A percentile compares a stretch with the other conserved stretches of the same genome.
Conservation (phyloP, 2,113 vertebrate species). For the Tachuris rubrigastra region DNA sequence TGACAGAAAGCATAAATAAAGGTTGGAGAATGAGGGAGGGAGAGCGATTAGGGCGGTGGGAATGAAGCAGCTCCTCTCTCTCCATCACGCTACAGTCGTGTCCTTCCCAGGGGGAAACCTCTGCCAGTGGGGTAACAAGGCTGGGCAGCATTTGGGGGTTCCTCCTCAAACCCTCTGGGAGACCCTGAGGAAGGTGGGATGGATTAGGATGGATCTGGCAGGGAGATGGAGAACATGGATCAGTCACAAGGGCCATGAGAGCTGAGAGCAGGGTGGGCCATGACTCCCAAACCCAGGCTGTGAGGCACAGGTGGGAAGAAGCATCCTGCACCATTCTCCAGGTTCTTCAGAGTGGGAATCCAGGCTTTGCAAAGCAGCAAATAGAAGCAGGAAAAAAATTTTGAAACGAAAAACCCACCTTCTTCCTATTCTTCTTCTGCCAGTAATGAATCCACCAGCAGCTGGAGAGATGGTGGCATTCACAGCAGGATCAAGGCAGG, state of each 20-base stretch:
- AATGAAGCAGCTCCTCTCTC: background rate
- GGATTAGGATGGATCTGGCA: background rate
- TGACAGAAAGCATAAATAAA: background rate
- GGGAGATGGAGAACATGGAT: background rate
- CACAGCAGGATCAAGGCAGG: background rate
- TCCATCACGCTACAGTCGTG: fast-evolving
- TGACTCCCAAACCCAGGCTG: background rate
- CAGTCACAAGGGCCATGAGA: background rate
- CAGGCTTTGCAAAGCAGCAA: background rate
- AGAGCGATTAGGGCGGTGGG: background rate
- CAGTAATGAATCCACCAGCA: background rate
- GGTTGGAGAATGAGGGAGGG: background rate
- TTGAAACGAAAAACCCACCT: background rate
- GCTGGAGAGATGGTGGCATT: background rate
- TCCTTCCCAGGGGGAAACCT: fast-evolving
- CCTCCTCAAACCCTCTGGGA: background rate
- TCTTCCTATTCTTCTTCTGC: background rate
- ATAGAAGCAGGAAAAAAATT: background rate
- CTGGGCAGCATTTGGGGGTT: background rate
- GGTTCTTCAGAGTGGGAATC: background rate
- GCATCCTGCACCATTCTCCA: background rate
- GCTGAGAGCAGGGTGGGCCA: background rate
- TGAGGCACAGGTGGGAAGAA: background rate
- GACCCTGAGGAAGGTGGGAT: background rate
- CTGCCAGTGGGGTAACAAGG: background rate